Evolutionary conservation across 1,140 invertebrate species (phyloP).

Genomic region (Drosophila serrata): DNA sequence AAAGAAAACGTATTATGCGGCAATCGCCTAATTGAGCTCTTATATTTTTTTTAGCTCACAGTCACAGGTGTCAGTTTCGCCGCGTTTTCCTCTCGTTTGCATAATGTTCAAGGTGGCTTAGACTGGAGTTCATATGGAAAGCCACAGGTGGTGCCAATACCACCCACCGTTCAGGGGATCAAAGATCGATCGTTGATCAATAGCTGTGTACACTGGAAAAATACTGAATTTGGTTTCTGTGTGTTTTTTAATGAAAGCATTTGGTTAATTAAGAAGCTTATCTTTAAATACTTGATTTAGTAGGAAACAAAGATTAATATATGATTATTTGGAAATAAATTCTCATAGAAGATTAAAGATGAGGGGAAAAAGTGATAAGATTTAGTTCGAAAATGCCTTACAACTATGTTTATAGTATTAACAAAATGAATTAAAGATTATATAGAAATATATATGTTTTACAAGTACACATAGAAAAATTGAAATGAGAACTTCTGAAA

Average conservation of each 20-base stretch:
- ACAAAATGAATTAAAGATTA: background rate
- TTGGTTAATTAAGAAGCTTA: background rate
- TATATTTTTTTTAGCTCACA: slow-evolving; percentile 31
- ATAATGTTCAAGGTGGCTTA: slow-evolving; percentile 25
- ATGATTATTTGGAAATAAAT: background rate
- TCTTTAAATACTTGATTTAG: background rate
- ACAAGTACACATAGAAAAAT: background rate
- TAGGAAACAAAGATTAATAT: background rate
- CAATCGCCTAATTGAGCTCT: slow-evolving; percentile 40
- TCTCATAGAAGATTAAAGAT: background rate
- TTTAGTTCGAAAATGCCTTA: background rate
- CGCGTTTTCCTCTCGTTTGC: slow-evolving; percentile 28
- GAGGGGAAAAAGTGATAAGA: background rate
- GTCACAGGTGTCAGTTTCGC: slow-evolving; percentile 37
- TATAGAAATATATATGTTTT: too few relatives aligned
- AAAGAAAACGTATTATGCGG: slow-evolving; percentile 21
- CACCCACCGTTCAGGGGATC: slow-evolving; percentile 26
- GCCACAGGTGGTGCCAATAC: slow-evolving; percentile 27
- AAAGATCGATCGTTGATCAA: slow-evolving; percentile 8
- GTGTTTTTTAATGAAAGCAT: too few relatives aligned
- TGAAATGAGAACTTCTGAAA: background rate
- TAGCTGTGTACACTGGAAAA: background rate
- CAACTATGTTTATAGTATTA: background rate
- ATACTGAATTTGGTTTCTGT: background rate
- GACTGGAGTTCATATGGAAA: slow-evolving; percentile 26